Conservation (phyloP, 2,797 vertebrate species). For the Sebastolobus altivelis region DNA sequence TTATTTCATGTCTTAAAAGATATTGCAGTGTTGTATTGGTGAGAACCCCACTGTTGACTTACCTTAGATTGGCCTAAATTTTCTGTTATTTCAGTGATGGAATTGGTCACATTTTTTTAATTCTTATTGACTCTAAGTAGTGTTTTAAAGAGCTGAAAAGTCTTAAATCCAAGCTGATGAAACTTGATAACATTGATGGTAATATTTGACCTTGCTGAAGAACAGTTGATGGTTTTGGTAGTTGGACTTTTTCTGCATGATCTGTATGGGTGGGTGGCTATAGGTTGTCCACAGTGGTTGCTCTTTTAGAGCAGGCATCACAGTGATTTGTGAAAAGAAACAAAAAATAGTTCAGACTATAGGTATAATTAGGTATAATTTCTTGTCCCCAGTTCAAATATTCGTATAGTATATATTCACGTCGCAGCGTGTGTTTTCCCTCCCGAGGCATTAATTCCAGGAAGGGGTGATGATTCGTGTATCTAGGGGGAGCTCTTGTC, state of each 20-base stretch:
- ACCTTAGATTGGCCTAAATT: neutral
- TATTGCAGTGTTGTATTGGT: too few species aligned
- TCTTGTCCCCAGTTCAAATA: neutral
- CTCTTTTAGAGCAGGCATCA: neutral
- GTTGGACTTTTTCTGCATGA: neutral
- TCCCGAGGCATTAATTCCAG: neutral
- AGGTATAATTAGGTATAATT: neutral
- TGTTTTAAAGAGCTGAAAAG: neutral
- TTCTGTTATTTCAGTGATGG: neutral
- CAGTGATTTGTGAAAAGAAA: neutral
- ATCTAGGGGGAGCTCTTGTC: conserved; percentile 78
- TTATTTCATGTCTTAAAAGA: neutral
- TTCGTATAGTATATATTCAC: neutral
- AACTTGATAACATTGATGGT: too few species aligned
- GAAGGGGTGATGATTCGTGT: conserved; percentile 46
- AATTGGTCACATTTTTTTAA: neutral
- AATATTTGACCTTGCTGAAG: neutral
- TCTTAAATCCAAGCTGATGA: neutral
- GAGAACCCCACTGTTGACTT: neutral
- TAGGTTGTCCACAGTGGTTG: neutral
- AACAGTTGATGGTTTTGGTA: neutral
- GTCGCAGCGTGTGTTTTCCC: neutral
- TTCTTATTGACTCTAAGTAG: neutral
- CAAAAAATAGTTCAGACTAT: neutral
- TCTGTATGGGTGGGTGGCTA: fast-evolving